phyloP scores from a whole-genome alignment of 2,888 invertebrate species.

The Thumatha senex region DNA sequence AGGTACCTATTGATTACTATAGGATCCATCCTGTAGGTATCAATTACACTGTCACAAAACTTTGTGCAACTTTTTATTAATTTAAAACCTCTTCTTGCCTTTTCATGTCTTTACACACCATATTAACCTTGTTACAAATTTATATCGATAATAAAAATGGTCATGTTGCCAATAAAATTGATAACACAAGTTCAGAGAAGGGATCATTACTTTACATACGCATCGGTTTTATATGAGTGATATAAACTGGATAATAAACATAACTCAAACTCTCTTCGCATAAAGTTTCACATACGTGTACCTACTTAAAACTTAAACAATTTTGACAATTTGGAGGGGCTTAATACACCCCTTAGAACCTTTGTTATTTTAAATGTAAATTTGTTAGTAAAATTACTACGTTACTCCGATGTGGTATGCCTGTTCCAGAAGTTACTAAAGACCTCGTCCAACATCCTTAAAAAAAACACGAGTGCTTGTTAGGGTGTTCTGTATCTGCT shows the following conservation, averaged over 20 bases:
- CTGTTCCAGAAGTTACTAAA: too few relatives aligned
- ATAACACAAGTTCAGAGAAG: conserved; percentile 24
- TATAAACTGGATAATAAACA: conserved; percentile 22
- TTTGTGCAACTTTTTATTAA: neutral
- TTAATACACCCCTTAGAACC: too few relatives aligned
- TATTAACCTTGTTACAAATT: conserved; percentile 9
- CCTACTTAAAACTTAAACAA: conserved; percentile 4
- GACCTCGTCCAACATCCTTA: too few relatives aligned
- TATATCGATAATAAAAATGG: conserved; percentile 29
- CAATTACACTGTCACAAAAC: neutral
- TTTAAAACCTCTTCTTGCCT: conserved; percentile 5
- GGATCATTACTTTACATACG: conserved; percentile 25
- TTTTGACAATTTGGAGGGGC: too few relatives aligned
- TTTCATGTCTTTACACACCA: conserved; percentile 5
- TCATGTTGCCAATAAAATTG: conserved; percentile 29
- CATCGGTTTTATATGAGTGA: conserved; percentile 17
- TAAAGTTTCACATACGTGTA: conserved; percentile 24
- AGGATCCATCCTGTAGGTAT: too few relatives aligned
- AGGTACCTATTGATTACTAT: too few relatives aligned
- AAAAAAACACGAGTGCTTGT: too few relatives aligned
- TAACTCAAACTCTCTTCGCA: conserved; percentile 29
- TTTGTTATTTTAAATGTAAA: too few relatives aligned
- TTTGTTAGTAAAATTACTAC: too few relatives aligned
- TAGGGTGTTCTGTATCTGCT: too few relatives aligned
- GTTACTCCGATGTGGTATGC: too few relatives aligned